Base-by-base conservation (phyloP, 2,888 invertebrate species). In the Pachycephus smyrnensis region DNA sequence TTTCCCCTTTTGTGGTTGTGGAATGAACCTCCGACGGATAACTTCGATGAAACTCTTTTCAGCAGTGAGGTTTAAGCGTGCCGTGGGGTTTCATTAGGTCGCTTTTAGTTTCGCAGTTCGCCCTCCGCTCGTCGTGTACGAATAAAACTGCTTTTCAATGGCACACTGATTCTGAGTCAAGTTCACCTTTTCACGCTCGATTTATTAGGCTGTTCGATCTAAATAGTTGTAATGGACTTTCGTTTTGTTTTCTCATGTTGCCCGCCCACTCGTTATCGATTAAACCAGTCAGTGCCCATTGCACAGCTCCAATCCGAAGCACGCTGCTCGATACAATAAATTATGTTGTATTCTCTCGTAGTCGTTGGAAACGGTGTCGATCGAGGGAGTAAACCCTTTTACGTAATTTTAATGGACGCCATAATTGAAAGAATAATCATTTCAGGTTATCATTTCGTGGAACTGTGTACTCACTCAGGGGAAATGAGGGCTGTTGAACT, bases 181-280 rank as follows among this genome's bases (percentile, higher is more conserved):
- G 71, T 71, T 71, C 71, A 71, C 71, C 71, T 31, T 31, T 71
- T 71, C 71, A 31, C 71, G 31, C 71, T 31, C 71, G 71, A 71
- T 71, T 71, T 71, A 71, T 71, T 32, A 32, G 31, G 31, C 32
- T 32, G 71, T 31, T 55, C 55, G 55, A 55, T 55, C 55, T 55
- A 55, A 55, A 55, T 55, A 55, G 55, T 55, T 55, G 9, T 55
- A 55, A 55, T 55, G 71, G 71, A 32, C 30, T 71, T 71, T 71
- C 31, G 71, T 55, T 55, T 55, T 55, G 55, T 55, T 55, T 55
- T 55, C 55, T 55, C 55, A 23, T 55, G 23, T 23, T 55, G 55
- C 55, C 23, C 55, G 23, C 23, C 55, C 55, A 23, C 23, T 55
- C 55, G 55, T 23, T 23, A 55, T 55, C 55, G 55, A 55, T 55